A percentile compares a stretch with the other conserved stretches of the same genome.
Conservation (phyloP, 2,888 invertebrate genomes). For the Drosophila longiperda region DNA sequence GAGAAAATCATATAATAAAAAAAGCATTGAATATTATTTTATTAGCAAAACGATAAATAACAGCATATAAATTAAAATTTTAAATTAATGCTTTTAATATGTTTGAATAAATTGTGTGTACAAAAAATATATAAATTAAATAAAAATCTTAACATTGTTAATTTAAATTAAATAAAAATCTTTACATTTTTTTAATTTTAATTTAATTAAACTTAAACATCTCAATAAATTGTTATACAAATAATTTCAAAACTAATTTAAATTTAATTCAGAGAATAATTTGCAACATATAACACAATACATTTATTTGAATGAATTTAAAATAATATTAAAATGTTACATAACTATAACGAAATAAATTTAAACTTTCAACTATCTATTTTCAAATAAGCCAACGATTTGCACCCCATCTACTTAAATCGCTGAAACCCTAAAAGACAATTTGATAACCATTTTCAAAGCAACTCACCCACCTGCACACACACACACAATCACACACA, state of each 20-base stretch:
- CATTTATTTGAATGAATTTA: not conserved
- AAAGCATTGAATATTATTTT: not conserved
- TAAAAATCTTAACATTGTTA: not conserved
- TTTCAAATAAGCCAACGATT: slow-evolving; percentile 21
- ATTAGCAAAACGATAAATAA: not conserved
- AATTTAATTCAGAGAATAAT: not conserved
- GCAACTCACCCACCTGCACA: slow-evolving; percentile 1
- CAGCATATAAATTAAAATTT: not conserved
- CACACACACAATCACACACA: not conserved
- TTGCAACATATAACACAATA: not conserved
- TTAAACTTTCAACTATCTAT: slow-evolving; percentile 1
- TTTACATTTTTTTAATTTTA: not conserved
- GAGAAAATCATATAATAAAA: not conserved
- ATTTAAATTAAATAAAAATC: not conserved
- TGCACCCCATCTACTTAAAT: slow-evolving; percentile 20
- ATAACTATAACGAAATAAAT: not conserved
- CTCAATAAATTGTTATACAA: not conserved
- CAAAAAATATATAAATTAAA: not conserved
- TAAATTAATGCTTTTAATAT: not conserved
- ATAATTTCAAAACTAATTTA: not conserved
- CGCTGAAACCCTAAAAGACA: slow-evolving; percentile 39
- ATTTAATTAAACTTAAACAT: not conserved
- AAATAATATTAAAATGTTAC: not conserved
- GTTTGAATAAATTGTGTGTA: not conserved
- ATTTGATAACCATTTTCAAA: slow-evolving; percentile 43